Conservation (phyloP, 2,797 vertebrate genomes). For the Scyliorhinus canicula region DNA sequence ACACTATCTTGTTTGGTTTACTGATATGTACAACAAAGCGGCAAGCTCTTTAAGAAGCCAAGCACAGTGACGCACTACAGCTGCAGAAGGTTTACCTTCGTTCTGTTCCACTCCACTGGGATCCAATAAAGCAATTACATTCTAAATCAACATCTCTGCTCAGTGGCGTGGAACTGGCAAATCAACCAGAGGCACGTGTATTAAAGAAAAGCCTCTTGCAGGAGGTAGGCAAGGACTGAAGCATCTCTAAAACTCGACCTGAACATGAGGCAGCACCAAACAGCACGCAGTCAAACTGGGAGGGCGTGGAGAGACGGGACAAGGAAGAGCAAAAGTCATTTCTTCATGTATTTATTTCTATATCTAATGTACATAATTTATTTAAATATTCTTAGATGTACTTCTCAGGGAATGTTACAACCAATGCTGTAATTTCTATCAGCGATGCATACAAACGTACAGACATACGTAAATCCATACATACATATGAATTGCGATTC, state of each 20-base stretch:
- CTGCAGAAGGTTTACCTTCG: background rate
- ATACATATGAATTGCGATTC: too few relatives aligned
- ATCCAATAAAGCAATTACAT: background rate
- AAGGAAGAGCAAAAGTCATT: background rate
- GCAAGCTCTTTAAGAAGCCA: background rate
- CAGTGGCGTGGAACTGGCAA: background rate
- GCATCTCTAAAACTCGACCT: background rate
- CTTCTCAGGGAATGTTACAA: background rate
- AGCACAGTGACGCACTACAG: background rate
- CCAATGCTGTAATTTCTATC: background rate
- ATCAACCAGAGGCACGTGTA: background rate
- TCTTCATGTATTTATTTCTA: background rate
- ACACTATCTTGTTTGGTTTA: background rate
- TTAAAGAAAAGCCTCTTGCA: background rate
- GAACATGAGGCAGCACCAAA: background rate
- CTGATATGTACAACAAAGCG: background rate
- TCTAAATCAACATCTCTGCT: background rate
- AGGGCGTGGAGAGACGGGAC: too few relatives aligned
- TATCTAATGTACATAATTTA: background rate
- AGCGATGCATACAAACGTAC: background rate
- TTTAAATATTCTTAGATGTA: constrained; percentile 1
- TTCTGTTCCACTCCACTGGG: background rate
- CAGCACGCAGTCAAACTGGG: background rate
- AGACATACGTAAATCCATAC: too few relatives aligned
- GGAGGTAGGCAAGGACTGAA: background rate